A percentile compares a stretch with the other conserved stretches of the same genome.
Evolutionary conservation across 2,888 invertebrate species (phyloP).

Genomic region (Microdon myrmicae): DNA sequence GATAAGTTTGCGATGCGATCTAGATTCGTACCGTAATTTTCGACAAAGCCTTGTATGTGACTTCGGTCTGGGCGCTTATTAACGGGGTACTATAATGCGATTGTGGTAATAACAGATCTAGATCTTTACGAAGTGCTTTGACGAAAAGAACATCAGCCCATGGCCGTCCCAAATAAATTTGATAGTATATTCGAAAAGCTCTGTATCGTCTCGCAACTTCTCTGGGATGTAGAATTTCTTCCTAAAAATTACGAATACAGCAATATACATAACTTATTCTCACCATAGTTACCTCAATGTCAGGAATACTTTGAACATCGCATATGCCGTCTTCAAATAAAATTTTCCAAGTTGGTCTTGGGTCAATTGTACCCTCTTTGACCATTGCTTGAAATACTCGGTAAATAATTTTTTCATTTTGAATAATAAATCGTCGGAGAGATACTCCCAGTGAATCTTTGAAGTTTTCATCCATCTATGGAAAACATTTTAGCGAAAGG

Average conservation of each 20-base stretch:
- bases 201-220: conserved; percentile 59
- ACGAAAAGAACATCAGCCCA: conserved; percentile 61
- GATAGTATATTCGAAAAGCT: conserved; percentile 59
- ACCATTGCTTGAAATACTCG: conserved; percentile 55
- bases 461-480: conserved; percentile 15
- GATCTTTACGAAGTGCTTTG: conserved; percentile 56
- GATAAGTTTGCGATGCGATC: too few relatives aligned
- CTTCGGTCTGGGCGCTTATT: conserved; percentile 53
- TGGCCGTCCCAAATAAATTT: conserved; percentile 59
- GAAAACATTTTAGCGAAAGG: neutral
- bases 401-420: conserved; percentile 56
- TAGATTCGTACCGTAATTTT: conserved; percentile 61
- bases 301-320: conserved; percentile 60
- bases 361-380: conserved; percentile 54
- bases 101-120: conserved; percentile 56
- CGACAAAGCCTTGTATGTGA: conserved; percentile 56
- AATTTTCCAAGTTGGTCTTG: conserved; percentile 60
- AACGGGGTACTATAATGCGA: conserved; percentile 55
- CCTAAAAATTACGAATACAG: conserved; percentile 55
- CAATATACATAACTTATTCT: too few relatives aligned
- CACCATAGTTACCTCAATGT: conserved; percentile 56
- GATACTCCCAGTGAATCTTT: conserved; percentile 56
- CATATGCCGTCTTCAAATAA: conserved; percentile 59
- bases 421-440: conserved; percentile 58
- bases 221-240: conserved; percentile 57